These are phyloP conservation scores for Elegia similella DNA, from an alignment of 2,888 invertebrate genomes.

Conservation along the genomic window DNA sequence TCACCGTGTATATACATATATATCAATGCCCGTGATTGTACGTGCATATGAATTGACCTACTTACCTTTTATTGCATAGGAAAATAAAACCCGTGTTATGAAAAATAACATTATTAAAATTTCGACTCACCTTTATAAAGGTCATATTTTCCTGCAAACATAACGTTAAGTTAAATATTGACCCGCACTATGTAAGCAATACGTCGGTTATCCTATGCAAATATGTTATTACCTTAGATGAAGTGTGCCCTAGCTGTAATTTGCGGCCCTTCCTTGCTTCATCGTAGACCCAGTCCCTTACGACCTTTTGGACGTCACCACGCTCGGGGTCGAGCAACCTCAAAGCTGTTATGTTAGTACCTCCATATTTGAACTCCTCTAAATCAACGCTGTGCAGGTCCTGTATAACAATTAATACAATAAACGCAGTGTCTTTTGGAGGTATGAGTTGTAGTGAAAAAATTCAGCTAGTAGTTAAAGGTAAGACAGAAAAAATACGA, in stretches of 20 bases:
- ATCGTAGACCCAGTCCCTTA: conserved; percentile 90
- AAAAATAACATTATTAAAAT: conserved; percentile 1
- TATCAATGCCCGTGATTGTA: background rate
- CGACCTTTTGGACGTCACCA: conserved; percentile 88
- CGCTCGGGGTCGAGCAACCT: conserved; percentile 93
- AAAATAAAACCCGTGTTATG: background rate
- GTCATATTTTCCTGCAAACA: conserved; percentile 85
- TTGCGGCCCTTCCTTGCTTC: conserved; percentile 85
- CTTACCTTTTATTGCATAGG: background rate
- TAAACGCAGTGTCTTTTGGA: too few relatives aligned
- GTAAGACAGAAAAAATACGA: background rate
- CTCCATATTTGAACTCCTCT: conserved; percentile 96
- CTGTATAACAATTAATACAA: conserved; percentile 63
- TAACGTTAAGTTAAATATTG: conserved; percentile 25
- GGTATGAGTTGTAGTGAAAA: too few relatives aligned
- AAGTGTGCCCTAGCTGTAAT: conserved; percentile 81
- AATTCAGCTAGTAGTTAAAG: too few relatives aligned
- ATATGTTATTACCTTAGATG: conserved; percentile 73
- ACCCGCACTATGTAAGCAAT: conserved; percentile 5
- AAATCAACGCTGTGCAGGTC: conserved; percentile 95
- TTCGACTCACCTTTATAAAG: conserved; percentile 83
- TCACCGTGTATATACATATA: too few relatives aligned
- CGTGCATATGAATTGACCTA: background rate
- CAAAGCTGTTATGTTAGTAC: conserved; percentile 97
- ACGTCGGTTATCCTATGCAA: conserved; percentile 16